A percentile compares a stretch with the other conserved stretches of the same genome.
Conservation (phyloP, 2,888 invertebrate species). For the Apantesis nais region DNA sequence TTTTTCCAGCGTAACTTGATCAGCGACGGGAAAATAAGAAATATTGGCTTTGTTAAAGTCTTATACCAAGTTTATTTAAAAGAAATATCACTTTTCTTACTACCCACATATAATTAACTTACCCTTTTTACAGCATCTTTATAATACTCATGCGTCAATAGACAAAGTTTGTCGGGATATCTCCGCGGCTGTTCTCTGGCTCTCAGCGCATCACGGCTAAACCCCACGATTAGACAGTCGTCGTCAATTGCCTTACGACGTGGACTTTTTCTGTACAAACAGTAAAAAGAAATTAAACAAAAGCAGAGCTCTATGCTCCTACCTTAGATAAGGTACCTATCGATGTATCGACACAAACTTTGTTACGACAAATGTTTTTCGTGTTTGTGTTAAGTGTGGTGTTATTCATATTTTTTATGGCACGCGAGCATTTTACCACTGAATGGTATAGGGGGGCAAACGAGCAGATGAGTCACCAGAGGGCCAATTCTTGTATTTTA, state of each 20-base stretch:
- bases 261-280: conserved; percentile 64
- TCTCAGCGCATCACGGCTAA: conserved; percentile 68
- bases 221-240: conserved; percentile 73
- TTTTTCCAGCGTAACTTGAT: conserved; percentile 29
- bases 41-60: conserved; percentile 17
- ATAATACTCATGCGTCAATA: conserved; percentile 68
- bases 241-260: conserved; percentile 71
- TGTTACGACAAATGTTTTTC: too few species aligned
- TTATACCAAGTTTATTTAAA: neutral
- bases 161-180: conserved; percentile 69
- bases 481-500: too few species aligned
- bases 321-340: too few species aligned
- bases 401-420: too few species aligned
- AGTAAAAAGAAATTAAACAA: neutral
- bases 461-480: too few species aligned
- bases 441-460: too few species aligned
- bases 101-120: neutral
- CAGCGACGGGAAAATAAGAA: conserved; percentile 18
- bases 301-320: too few species aligned
- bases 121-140: conserved; percentile 73
- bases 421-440: too few species aligned
- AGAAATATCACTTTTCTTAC: too few species aligned
- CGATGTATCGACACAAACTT: too few species aligned
- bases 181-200: conserved; percentile 53
- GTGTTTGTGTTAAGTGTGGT: too few species aligned